Conservation (phyloP, 2,888 invertebrate genomes). For the Entomobrya multifasciata region DNA sequence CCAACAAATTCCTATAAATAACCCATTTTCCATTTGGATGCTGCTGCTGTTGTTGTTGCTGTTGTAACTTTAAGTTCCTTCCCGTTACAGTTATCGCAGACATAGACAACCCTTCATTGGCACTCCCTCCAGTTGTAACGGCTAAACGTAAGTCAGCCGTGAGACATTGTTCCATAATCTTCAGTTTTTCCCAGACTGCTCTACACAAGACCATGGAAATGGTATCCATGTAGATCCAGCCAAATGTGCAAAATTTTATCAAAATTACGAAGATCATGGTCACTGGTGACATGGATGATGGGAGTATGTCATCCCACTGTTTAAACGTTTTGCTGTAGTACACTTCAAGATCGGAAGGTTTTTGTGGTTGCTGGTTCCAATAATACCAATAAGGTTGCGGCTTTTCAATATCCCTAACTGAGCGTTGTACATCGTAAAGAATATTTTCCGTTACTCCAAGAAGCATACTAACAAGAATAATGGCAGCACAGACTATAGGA, state of each 20-base stretch:
- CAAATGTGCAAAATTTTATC: constrained; percentile 13
- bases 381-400: no score
- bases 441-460: constrained; percentile 5
- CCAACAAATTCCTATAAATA: neutral
- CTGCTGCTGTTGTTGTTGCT: neutral
- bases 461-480: neutral
- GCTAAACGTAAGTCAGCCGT: neutral
- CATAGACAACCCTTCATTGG: no score
- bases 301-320: neutral
- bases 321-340: neutral
- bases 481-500: neutral
- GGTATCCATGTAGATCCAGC: constrained; percentile 12
- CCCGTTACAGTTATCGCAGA: neutral
- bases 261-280: neutral
- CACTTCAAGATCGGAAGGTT: neutral
- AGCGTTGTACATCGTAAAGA: neutral
- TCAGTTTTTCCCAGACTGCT: neutral
- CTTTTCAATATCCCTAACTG: neutral
- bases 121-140: no score
- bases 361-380: no score
- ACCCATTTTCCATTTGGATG: neutral
- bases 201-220: constrained; percentile 1
- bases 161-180: neutral
- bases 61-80: no score
- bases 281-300: neutral